A percentile compares a stretch with the other conserved stretches of the same genome.
Evolutionary conservation across 2,113 vertebrate species (phyloP).

Genomic region (Sphyrna mokarran): DNA sequence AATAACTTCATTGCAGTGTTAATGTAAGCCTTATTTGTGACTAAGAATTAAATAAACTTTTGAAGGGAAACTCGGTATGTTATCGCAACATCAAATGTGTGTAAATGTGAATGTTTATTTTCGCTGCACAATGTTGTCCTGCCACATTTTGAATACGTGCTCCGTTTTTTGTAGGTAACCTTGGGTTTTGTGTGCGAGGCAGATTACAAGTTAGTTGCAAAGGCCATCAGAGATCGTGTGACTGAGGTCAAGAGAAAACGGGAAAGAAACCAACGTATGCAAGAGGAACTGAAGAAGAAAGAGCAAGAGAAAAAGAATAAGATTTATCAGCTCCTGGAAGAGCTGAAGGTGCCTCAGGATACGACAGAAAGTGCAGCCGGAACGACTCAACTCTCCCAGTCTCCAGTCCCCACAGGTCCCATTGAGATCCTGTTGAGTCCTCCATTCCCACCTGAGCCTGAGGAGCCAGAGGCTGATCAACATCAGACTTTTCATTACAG

Average conservation of each 20-base stretch:
- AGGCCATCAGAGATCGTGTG: slow-evolving; percentile 75
- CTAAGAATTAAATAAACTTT: too few species aligned
- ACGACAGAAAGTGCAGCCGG: slow-evolving; percentile 28
- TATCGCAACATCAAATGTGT: neutral
- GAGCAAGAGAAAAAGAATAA: slow-evolving; percentile 43
- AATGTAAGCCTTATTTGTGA: too few species aligned
- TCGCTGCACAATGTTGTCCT: neutral
- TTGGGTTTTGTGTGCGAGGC: slow-evolving; percentile 81
- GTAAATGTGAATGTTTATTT: neutral
- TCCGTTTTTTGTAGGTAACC: slow-evolving; percentile 61
- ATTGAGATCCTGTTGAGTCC: slow-evolving; percentile 57
- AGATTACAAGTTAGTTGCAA: slow-evolving; percentile 82
- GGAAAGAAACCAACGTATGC: slow-evolving; percentile 63
- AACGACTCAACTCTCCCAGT: slow-evolving; percentile 24
- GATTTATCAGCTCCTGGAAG: slow-evolving; percentile 47
- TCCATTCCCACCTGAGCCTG: slow-evolving; percentile 64
- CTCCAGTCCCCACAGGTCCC: slow-evolving; percentile 43
- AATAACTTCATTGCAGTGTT: too few species aligned
- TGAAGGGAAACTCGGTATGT: neutral
- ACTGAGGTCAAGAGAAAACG: slow-evolving; percentile 73
- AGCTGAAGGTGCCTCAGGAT: slow-evolving; percentile 45
- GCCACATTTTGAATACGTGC: neutral
- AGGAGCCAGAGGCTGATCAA: slow-evolving; percentile 87
- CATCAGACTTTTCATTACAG: slow-evolving; percentile 70
- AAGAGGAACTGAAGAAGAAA: slow-evolving; percentile 41